Percentiles rank a stretch among this genome's conserved stretches.
These are phyloP conservation scores for Dryobates pubescens DNA, from an alignment of 2,797 vertebrate genomes.

Conservation along the genomic window DNA sequence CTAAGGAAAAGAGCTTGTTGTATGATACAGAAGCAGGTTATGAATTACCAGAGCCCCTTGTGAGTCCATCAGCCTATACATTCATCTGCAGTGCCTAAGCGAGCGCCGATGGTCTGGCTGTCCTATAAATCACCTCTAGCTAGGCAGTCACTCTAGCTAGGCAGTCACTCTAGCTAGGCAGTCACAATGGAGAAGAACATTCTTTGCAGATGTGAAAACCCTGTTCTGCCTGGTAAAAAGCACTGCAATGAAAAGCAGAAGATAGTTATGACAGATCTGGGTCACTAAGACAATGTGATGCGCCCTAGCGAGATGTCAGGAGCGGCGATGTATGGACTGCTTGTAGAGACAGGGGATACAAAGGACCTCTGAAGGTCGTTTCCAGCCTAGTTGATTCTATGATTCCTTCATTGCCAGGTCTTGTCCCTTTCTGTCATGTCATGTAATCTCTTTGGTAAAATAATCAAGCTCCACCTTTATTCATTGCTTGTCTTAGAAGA, in stretches of 20 bases:
- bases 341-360: background rate
- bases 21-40: background rate
- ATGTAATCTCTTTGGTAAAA: background rate
- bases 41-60: background rate
- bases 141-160: background rate
- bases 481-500: background rate
- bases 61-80: background rate
- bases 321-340: background rate
- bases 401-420: background rate
- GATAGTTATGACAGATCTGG: constrained; percentile 38
- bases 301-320: background rate
- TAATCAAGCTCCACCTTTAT: background rate
- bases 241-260: background rate
- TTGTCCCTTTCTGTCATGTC: background rate
- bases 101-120: background rate
- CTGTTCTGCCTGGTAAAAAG: background rate
- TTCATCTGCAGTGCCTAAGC: background rate
- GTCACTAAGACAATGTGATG: constrained; percentile 40
- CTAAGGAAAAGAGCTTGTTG: background rate
- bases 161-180: background rate
- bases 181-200: background rate
- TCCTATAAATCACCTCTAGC: background rate
- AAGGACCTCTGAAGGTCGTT: background rate
- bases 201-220: constrained; percentile 13
- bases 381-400: too few species aligned